Evolutionary conservation across 2,888 invertebrate species (phyloP).

Genomic region (Chalcis sispes): DNA sequence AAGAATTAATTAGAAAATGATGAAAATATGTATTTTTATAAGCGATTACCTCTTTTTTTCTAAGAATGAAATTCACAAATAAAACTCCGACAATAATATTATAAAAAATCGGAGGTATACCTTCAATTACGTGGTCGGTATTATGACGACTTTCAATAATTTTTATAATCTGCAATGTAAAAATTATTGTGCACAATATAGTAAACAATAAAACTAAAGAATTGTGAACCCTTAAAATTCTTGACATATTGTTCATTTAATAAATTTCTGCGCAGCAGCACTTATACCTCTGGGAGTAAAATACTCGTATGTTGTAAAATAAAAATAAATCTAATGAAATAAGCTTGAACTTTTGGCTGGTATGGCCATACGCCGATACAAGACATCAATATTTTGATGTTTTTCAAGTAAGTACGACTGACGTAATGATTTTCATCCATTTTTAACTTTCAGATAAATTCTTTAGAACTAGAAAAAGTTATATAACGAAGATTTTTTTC

Average conservation of each 20-base stretch:
- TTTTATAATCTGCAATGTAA: conserved; percentile 29
- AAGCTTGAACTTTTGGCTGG: conserved; percentile 1
- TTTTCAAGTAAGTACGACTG: conserved; percentile 18
- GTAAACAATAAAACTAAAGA: background rate
- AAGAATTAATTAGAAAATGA: too few relatives aligned
- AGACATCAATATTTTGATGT: background rate
- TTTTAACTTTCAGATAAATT: too few relatives aligned
- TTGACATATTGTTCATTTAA: too few relatives aligned
- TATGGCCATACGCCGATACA: conserved; percentile 21
- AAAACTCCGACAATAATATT: conserved; percentile 7
- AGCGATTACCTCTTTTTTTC: conserved; percentile 28
- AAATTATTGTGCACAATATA: background rate
- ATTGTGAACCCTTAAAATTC: background rate
- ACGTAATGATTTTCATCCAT: background rate
- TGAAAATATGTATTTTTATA: too few relatives aligned
- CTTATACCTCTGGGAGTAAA: conserved; percentile 10
- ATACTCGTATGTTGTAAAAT: conserved; percentile 24
- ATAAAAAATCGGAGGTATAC: conserved; percentile 23
- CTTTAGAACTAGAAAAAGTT: too few relatives aligned
- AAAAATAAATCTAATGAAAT: conserved; percentile 16
- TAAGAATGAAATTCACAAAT: background rate
- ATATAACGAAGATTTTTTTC: too few relatives aligned
- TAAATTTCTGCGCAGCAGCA: too few relatives aligned
- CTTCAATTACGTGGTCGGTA: conserved; percentile 23
- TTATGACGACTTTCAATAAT: background rate